Percentiles rank a stretch among this genome's conserved stretches.
phyloP scores from a whole-genome alignment of 2,113 vertebrate species.

The Garra rufa region DNA sequence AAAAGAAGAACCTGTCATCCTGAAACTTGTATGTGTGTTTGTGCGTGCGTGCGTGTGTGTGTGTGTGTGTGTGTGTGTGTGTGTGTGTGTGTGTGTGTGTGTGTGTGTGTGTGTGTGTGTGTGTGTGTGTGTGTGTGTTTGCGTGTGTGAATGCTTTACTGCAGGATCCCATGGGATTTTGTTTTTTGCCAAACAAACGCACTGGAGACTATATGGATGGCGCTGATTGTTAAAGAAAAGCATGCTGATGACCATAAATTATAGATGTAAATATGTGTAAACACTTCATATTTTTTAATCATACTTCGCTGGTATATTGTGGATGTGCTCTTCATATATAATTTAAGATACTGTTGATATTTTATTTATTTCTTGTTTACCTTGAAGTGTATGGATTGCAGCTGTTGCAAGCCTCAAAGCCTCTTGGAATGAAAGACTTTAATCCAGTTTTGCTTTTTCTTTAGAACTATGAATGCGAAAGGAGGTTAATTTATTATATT shows the following conservation, averaged over 20 bases:
- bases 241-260: conserved; percentile 14
- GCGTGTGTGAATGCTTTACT: conserved; percentile 1
- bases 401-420: conserved; percentile 4
- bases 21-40: neutral
- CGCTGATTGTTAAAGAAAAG: conserved; percentile 19
- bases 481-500: neutral
- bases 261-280: conserved; percentile 36
- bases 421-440: neutral
- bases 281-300: conserved; percentile 20
- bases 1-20: neutral
- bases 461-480: neutral
- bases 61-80: neutral
- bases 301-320: conserved; percentile 21
- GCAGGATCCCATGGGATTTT: neutral
- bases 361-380: conserved; percentile 41
- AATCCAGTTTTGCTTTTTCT: conserved; percentile 8
- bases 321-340: conserved; percentile 11
- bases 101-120: neutral
- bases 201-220: conserved; percentile 24
- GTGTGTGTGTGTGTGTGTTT: neutral
- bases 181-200: neutral
- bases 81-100: too few species aligned
- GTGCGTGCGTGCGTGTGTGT: neutral
- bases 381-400: conserved; percentile 32
- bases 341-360: conserved; percentile 33